Conservation (phyloP, 2,113 vertebrate species). For the Ptychochromis oligacanthus region DNA sequence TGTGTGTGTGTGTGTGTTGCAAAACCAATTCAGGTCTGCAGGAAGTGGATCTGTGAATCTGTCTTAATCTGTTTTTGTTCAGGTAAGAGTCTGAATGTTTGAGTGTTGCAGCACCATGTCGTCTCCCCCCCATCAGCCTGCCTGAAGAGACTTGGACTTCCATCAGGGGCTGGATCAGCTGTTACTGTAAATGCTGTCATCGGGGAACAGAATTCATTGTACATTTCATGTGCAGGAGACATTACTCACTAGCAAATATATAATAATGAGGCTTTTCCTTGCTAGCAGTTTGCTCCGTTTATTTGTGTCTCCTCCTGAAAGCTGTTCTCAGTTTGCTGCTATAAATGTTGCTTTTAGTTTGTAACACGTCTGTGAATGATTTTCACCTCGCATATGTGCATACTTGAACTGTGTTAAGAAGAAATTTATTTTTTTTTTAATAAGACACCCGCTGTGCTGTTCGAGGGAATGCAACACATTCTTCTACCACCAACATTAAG, state of each 20-base stretch:
- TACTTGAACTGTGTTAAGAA: conserved; percentile 64
- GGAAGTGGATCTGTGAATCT: conserved; percentile 23
- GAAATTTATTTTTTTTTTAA: conserved; percentile 23
- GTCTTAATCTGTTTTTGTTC: conserved; percentile 49
- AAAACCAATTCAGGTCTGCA: conserved; percentile 29
- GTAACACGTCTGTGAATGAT: conserved; percentile 48
- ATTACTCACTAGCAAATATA: conserved; percentile 45
- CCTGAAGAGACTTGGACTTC: neutral
- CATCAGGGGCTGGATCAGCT: conserved; percentile 1
- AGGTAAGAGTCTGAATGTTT: conserved; percentile 1
- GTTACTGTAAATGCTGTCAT: conserved; percentile 19
- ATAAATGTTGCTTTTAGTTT: conserved; percentile 74
- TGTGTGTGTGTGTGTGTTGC: too few relatives aligned
- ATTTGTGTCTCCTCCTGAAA: conserved; percentile 48
- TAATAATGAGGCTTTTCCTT: conserved; percentile 35
- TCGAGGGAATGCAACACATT: neutral
- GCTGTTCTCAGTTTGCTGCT: conserved; percentile 73
- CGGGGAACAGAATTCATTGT: conserved; percentile 20
- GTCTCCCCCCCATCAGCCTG: too few relatives aligned
- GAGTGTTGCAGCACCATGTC: conserved; percentile 19
- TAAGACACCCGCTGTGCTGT: conserved; percentile 33
- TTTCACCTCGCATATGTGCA: conserved; percentile 45
- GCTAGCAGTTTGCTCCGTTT: conserved; percentile 42
- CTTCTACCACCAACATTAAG: conserved; percentile 24
- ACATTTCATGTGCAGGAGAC: conserved; percentile 53